phyloP scores from a whole-genome alignment of 2,888 invertebrate species.

The Julus scanicus region DNA sequence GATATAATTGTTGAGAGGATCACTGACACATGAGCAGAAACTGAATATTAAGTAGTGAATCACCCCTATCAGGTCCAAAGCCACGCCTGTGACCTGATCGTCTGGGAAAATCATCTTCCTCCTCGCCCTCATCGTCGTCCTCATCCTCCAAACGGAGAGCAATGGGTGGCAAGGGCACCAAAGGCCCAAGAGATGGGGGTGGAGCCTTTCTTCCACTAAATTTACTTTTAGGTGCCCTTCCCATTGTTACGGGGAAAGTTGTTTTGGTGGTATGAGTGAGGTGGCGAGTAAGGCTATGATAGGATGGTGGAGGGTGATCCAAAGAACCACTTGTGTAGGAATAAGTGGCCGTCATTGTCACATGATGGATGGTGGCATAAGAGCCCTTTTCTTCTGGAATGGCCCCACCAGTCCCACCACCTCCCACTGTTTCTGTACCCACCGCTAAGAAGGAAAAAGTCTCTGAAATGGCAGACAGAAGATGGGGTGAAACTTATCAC shows the following conservation, averaged over 20 bases:
- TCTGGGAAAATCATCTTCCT: conserved; percentile 51
- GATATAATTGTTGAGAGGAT: not conserved
- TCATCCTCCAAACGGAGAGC: conserved; percentile 52
- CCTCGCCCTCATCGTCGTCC: conserved; percentile 55
- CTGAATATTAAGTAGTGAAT: conserved; percentile 39
- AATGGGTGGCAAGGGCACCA: conserved; percentile 51
- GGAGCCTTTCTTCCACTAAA: conserved; percentile 50
- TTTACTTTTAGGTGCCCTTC: conserved; percentile 44
- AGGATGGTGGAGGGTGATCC: conserved; percentile 54
- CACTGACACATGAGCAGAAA: conserved; percentile 13
- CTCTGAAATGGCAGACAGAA: conserved; percentile 52
- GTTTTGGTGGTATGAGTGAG: conserved; percentile 54
- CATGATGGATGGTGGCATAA: conserved; percentile 56
- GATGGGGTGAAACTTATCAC: not conserved
- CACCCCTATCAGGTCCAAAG: conserved; percentile 53
- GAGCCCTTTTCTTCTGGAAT: conserved; percentile 54
- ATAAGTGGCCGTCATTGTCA: conserved; percentile 57
- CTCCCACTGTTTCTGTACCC: conserved; percentile 53
- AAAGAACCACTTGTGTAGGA: conserved; percentile 55
- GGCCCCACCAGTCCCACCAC: conserved; percentile 28
- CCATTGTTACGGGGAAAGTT: conserved; percentile 53
- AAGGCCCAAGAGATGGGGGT: conserved; percentile 50
- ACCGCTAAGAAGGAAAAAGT: conserved; percentile 55
- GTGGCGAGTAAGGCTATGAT: conserved; percentile 56
- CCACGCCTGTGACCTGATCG: conserved; percentile 40